phyloP scores from a whole-genome alignment of 2,888 invertebrate species.

The Tubulanus polymorphus region DNA sequence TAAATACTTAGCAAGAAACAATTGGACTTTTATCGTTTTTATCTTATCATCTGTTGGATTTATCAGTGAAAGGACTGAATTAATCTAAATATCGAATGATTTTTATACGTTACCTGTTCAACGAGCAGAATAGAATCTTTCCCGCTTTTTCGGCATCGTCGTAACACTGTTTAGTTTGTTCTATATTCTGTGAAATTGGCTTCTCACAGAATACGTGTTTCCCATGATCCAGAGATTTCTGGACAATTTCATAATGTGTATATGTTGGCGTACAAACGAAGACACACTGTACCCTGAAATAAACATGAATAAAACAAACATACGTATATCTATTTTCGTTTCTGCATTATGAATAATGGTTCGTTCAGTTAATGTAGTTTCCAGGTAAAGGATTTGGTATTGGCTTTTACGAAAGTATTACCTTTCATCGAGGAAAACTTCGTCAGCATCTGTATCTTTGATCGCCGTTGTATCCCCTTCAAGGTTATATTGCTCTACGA shows the following conservation, averaged over 20 bases:
- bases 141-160: slow-evolving; percentile 60
- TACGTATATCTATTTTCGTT: too few relatives aligned
- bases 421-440: neutral
- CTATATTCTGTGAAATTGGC: slow-evolving; percentile 62
- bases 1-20: too few relatives aligned
- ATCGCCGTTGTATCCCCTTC: slow-evolving; percentile 3
- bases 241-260: too few relatives aligned
- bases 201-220: slow-evolving; percentile 70
- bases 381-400: too few relatives aligned
- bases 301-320: neutral
- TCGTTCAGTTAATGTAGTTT: too few relatives aligned
- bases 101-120: slow-evolving; percentile 57
- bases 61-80: too few relatives aligned
- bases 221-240: slow-evolving; percentile 17
- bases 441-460: slow-evolving; percentile 1
- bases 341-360: too few relatives aligned
- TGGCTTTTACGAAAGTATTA: neutral
- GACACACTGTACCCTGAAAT: slow-evolving; percentile 18
- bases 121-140: slow-evolving; percentile 62
- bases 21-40: too few relatives aligned
- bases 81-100: neutral
- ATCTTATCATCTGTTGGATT: too few relatives aligned
- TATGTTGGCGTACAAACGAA: slow-evolving; percentile 22
- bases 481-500: slow-evolving; percentile 8
- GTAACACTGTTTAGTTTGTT: slow-evolving; percentile 60